These are phyloP conservation scores for Papilio gigon DNA, from an alignment of 2,888 invertebrate genomes.

Conservation along the genomic window DNA sequence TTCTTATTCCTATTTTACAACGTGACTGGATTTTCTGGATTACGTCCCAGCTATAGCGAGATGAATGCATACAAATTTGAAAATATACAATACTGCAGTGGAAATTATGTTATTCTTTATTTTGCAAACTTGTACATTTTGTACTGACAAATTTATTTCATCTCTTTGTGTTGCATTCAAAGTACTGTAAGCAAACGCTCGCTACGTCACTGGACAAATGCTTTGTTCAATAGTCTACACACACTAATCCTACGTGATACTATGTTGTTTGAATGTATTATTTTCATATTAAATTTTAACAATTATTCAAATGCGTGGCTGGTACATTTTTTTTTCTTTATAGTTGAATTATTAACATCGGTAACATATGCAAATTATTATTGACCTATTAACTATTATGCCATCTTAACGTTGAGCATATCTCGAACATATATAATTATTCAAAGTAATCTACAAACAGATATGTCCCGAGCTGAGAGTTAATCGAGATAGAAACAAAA, in stretches of 20 bases:
- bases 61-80: constrained; percentile 15
- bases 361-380: background rate
- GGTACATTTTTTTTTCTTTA: background rate
- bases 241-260: too few species aligned
- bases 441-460: background rate
- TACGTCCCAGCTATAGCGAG: background rate
- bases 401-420: background rate
- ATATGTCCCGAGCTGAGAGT: constrained; percentile 8
- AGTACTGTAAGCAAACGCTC: background rate
- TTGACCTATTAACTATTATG: background rate
- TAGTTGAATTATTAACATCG: background rate
- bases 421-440: background rate
- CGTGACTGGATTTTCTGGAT: constrained; percentile 25
- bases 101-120: constrained; percentile 1
- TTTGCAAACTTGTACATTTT: background rate
- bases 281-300: too few species aligned
- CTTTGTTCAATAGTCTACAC: background rate
- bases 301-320: too few species aligned
- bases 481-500: constrained; percentile 24
- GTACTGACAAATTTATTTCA: background rate
- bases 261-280: too few species aligned
- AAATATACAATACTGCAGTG: background rate
- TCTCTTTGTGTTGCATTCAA: background rate
- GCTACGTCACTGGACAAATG: background rate
- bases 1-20: constrained; percentile 9